These are phyloP conservation scores for Triplophysa bombifrons DNA, from an alignment of 2,797 vertebrate genomes.

Conservation along the genomic window DNA sequence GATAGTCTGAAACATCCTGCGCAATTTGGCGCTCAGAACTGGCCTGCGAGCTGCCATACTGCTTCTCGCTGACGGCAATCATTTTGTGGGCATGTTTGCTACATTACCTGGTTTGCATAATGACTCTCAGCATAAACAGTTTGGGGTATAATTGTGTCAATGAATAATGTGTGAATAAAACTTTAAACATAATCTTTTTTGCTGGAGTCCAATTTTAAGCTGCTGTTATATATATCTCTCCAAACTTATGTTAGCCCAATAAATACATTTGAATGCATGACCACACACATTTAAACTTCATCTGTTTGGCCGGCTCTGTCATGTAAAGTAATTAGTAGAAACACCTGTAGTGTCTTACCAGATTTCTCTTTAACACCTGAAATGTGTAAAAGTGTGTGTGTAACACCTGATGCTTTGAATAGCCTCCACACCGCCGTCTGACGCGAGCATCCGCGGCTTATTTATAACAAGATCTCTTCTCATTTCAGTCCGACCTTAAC, in stretches of 20 bases:
- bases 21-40: neutral
- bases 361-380: neutral
- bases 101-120: slow-evolving; percentile 5
- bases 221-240: neutral
- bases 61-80: neutral
- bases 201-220: neutral
- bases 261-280: neutral
- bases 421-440: neutral
- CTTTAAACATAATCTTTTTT: neutral
- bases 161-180: neutral
- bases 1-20: neutral
- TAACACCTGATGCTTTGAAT: neutral
- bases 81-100: neutral
- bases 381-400: neutral
- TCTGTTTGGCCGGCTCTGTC: neutral
- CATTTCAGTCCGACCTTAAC: neutral
- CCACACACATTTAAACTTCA: neutral
- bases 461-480: slow-evolving; percentile 23
- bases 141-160: neutral
- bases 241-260: neutral
- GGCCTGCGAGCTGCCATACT: neutral
- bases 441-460: neutral
- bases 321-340: neutral
- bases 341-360: neutral
- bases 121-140: neutral